Evolutionary conservation across 2,888 invertebrate genomes (phyloP).

Genomic region (Trachelus troglodyta): DNA sequence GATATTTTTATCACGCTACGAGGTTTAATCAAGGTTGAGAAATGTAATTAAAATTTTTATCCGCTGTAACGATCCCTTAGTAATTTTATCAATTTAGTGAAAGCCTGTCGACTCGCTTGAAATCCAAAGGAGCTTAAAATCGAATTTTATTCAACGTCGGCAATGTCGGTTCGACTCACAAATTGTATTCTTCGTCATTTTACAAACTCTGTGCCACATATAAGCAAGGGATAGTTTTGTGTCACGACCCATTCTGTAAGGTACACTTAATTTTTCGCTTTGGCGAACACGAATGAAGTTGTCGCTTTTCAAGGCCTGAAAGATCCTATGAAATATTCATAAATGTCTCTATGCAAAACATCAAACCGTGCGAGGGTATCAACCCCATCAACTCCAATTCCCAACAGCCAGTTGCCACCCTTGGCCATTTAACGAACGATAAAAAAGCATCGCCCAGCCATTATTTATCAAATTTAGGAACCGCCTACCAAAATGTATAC

Average conservation of each 20-base stretch:
- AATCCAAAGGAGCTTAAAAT: neutral
- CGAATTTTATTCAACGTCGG: neutral
- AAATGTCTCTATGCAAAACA: neutral
- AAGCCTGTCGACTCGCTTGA: neutral
- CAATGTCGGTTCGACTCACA: neutral
- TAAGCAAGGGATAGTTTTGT: neutral
- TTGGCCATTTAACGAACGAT: neutral
- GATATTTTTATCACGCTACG: no score
- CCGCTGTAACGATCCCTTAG: neutral
- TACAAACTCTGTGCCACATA: neutral
- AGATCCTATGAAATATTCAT: conserved; percentile 10
- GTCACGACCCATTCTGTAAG: neutral
- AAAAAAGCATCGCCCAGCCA: neutral
- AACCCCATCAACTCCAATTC: neutral
- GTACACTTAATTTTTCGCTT: conserved; percentile 6
- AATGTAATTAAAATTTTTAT: neutral
- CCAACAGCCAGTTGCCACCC: neutral
- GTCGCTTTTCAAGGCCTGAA: neutral
- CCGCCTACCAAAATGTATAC: neutral
- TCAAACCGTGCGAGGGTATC: conserved; percentile 1
- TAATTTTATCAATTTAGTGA: neutral
- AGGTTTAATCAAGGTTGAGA: neutral
- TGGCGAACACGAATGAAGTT: neutral
- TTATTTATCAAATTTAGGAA: neutral
- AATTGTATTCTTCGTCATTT: neutral